phyloP scores from a whole-genome alignment of 2,797 vertebrate genomes.

The Sternarchorhynchus goeldii region DNA sequence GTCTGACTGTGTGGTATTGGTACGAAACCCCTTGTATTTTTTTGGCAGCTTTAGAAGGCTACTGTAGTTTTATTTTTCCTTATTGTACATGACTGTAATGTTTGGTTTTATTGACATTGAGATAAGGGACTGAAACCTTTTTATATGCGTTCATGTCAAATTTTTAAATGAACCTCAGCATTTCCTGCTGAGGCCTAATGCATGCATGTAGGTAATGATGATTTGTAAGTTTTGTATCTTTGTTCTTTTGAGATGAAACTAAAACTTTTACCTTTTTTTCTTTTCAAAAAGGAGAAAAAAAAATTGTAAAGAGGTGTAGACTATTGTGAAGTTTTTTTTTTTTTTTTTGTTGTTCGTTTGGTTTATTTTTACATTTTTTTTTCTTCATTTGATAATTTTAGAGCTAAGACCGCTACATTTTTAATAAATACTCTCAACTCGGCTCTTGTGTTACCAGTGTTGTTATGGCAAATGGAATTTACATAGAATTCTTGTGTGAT shows the following conservation, averaged over 20 bases:
- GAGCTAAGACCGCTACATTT: slow-evolving; percentile 58
- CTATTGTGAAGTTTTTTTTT: slow-evolving; percentile 4
- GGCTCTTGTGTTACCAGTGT: neutral
- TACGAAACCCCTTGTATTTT: neutral
- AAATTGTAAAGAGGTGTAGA: slow-evolving; percentile 61
- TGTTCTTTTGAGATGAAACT: slow-evolving; percentile 53
- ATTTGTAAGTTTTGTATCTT: slow-evolving; percentile 55
- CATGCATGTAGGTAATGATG: slow-evolving; percentile 56
- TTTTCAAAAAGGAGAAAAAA: slow-evolving; percentile 35
- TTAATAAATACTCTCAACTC: slow-evolving; percentile 57
- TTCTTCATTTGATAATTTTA: slow-evolving; percentile 57
- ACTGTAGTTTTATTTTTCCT: neutral
- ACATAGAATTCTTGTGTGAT: too few species aligned
- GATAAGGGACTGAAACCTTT: slow-evolving; percentile 30
- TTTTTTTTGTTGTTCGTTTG: slow-evolving; percentile 45
- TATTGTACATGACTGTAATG: slow-evolving; percentile 42
- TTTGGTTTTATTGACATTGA: slow-evolving; percentile 4
- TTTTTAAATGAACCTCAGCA: slow-evolving; percentile 35
- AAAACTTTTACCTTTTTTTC: slow-evolving; percentile 55
- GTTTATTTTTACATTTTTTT: slow-evolving; percentile 44
- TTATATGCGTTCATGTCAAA: slow-evolving; percentile 26
- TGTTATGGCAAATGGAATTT: too few species aligned
- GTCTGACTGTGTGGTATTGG: too few species aligned
- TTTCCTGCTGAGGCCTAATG: slow-evolving; percentile 50
- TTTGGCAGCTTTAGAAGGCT: slow-evolving; percentile 39